These are phyloP conservation scores for Phaetusa simplex DNA, from an alignment of 2,113 vertebrate genomes.

Conservation along the genomic window DNA sequence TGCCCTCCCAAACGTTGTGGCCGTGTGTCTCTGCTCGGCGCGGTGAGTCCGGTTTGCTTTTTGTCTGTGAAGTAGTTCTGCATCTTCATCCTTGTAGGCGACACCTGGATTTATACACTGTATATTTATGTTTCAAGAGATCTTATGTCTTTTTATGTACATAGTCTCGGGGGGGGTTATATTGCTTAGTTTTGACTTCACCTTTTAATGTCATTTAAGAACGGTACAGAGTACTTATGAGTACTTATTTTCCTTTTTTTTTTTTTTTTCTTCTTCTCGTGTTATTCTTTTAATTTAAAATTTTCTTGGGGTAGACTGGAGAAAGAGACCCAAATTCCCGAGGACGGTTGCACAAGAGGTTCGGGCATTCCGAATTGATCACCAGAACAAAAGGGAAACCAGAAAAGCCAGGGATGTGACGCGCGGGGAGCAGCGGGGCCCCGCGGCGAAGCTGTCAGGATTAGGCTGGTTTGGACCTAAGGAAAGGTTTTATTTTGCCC, in stretches of 20 bases:
- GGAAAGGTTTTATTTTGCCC: not conserved
- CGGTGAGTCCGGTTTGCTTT: slow-evolving; percentile 2
- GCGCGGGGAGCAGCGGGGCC: not conserved
- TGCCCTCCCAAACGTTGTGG: not conserved
- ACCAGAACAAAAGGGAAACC: not conserved
- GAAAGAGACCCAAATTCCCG: not conserved
- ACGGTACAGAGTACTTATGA: not conserved
- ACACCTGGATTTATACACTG: slow-evolving; percentile 34
- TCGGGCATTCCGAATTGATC: not conserved
- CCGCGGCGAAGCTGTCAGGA: not conserved
- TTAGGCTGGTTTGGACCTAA: not conserved
- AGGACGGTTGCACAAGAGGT: not conserved
- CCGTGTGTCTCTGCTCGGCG: not conserved
- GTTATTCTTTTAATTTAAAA: slow-evolving; percentile 18
- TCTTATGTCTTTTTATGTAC: slow-evolving; percentile 33
- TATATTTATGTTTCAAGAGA: slow-evolving; percentile 62
- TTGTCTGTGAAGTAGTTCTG: slow-evolving; percentile 32
- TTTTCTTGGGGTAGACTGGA: not conserved
- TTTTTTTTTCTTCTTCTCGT: not conserved
- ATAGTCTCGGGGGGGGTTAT: not conserved
- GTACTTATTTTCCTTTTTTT: not conserved
- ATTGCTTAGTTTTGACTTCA: not conserved
- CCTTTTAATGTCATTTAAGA: not conserved
- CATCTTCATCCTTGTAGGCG: slow-evolving; percentile 8
- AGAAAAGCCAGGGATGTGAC: rapidly evolving